Percentiles rank a stretch among this genome's conserved stretches.
Evolutionary conservation across 2,888 invertebrate genomes (phyloP).

Genomic region (Bellardia pandia): DNA sequence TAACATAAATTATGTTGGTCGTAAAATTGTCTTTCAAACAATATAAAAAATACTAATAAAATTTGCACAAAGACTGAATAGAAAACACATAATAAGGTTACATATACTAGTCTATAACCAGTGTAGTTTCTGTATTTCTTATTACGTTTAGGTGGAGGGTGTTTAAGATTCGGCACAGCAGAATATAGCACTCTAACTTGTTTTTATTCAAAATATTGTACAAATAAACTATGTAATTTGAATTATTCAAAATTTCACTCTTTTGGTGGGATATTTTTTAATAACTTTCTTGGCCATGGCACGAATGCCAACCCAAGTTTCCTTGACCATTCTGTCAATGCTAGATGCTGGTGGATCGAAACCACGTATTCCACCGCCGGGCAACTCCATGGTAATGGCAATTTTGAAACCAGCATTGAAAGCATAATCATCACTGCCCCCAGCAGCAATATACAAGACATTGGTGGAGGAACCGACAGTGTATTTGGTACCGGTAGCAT

Average conservation of each 20-base stretch:
- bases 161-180: no score
- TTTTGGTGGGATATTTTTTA: conserved; percentile 77
- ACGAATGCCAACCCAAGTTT: conserved; percentile 85
- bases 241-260: conserved; percentile 9
- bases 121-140: no score
- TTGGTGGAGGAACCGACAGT: conserved; percentile 84
- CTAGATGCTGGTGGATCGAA: conserved; percentile 86
- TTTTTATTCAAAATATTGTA: background rate
- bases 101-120: no score
- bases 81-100: no score
- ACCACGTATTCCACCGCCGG: conserved; percentile 85
- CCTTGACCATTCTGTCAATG: conserved; percentile 86
- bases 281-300: conserved; percentile 81
- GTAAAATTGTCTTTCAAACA: no score
- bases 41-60: no score
- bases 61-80: no score
- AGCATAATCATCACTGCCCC: conserved; percentile 88
- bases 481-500: conserved; percentile 81
- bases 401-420: conserved; percentile 86
- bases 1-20: no score
- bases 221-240: background rate
- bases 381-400: conserved; percentile 87
- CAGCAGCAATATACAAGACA: conserved; percentile 85
- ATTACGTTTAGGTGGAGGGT: no score
- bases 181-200: background rate